Percentiles rank a stretch among this genome's conserved stretches.
phyloP scores from a whole-genome alignment of 1,140 invertebrate species.

The Hydropsyche tenuis region DNA sequence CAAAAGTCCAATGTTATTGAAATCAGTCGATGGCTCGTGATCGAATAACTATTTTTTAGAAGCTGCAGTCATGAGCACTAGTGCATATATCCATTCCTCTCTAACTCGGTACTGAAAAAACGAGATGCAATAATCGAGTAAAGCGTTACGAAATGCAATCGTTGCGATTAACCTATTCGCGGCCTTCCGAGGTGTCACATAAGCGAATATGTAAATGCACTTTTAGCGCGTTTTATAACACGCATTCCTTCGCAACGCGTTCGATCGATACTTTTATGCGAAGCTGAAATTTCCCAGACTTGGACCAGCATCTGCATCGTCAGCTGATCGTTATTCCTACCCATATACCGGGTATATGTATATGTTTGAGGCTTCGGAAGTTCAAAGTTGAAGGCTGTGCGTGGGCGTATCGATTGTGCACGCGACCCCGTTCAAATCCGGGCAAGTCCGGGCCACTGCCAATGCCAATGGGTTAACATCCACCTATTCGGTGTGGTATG shows the following conservation, averaged over 20 bases:
- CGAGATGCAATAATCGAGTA: slow-evolving; percentile 20
- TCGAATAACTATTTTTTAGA: slow-evolving; percentile 48
- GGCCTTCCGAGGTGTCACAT: slow-evolving; percentile 11
- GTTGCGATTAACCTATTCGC: slow-evolving; percentile 23
- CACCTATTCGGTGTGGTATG: background rate
- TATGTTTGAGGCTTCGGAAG: background rate
- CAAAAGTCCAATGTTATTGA: background rate
- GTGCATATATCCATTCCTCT: background rate
- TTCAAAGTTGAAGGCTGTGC: slow-evolving; percentile 31
- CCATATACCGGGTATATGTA: too few relatives aligned
- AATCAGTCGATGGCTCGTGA: slow-evolving; percentile 33
- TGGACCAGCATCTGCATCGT: too few relatives aligned
- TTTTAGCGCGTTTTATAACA: too few relatives aligned
- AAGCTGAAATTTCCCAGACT: background rate
- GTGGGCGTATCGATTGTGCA: slow-evolving; percentile 39
- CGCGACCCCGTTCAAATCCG: slow-evolving; percentile 28
- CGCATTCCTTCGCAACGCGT: too few relatives aligned
- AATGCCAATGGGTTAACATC: slow-evolving; percentile 29
- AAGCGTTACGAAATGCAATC: slow-evolving; percentile 23
- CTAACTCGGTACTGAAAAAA: background rate
- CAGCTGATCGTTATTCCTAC: too few relatives aligned
- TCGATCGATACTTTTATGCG: background rate
- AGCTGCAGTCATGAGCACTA: slow-evolving; percentile 36
- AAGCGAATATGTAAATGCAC: too few relatives aligned
- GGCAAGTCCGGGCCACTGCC: slow-evolving; percentile 25